A percentile compares a stretch with the other conserved stretches of the same genome.
phyloP scores from a whole-genome alignment of 2,797 vertebrate species.

The Molossus molossus region DNA sequence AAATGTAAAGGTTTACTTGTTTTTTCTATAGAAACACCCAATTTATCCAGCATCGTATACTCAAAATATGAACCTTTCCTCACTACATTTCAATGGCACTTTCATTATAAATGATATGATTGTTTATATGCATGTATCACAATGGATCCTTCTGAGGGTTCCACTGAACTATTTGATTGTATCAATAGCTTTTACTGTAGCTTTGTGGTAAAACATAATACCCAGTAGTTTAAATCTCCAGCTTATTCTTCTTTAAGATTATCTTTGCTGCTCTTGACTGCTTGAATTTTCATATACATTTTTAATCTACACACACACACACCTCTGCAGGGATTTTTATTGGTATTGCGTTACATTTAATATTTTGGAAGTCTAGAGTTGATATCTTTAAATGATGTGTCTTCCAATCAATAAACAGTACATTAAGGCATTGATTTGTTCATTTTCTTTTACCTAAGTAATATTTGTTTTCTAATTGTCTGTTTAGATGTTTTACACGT shows the following conservation, averaged over 20 bases:
- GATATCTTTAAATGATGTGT: neutral
- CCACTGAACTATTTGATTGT: neutral
- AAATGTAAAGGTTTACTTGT: neutral
- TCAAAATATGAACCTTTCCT: constrained; percentile 10
- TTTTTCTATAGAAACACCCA: neutral
- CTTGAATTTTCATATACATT: neutral
- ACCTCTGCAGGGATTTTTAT: neutral
- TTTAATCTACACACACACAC: neutral
- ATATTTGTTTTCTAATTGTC: neutral
- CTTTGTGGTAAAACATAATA: neutral
- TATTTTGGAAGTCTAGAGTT: neutral
- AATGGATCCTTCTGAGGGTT: neutral
- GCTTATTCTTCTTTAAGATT: neutral
- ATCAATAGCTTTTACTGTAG: neutral
- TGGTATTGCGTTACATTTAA: neutral
- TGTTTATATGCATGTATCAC: neutral
- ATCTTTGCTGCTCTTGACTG: neutral
- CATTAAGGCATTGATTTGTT: neutral
- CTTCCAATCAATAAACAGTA: neutral
- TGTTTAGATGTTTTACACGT: neutral
- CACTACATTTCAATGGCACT: neutral
- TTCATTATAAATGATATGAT: neutral
- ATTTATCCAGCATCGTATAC: neutral
- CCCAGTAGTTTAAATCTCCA: neutral
- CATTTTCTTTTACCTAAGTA: neutral